Evolutionary conservation across 2,888 invertebrate species (phyloP).

Genomic region (Tipula unca): DNA sequence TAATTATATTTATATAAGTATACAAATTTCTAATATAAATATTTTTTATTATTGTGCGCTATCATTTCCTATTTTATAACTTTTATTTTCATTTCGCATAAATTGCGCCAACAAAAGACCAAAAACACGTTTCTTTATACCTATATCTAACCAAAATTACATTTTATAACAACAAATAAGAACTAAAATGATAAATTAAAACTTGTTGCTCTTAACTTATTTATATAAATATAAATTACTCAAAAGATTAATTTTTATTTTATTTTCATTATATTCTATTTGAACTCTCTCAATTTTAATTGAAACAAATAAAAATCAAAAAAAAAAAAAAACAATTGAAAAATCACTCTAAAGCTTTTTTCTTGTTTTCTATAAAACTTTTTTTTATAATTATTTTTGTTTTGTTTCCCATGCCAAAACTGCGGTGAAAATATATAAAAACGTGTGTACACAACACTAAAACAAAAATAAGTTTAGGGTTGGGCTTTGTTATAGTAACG

Average conservation of each 20-base stretch:
- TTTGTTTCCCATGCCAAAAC: neutral
- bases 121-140: neutral
- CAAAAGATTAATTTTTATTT: slow-evolving; percentile 3
- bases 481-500: neutral
- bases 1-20: neutral
- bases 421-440: neutral
- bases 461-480: neutral
- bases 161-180: neutral
- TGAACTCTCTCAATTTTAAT: slow-evolving; percentile 8
- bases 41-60: neutral
- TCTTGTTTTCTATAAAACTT: neutral
- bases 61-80: neutral
- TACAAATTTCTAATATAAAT: neutral
- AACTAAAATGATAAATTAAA: slow-evolving; percentile 15
- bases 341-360: neutral
- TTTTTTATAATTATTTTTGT: neutral
- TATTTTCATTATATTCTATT: neutral
- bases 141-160: neutral
- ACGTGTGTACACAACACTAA: neutral
- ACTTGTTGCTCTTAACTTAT: neutral
- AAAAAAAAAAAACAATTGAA: neutral
- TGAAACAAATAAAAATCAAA: neutral
- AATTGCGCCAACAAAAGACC: neutral
- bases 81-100: neutral
- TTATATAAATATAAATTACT: slow-evolving; percentile 18